Base-by-base conservation (phyloP, 2,113 vertebrate genomes). In the Pachypanchax playfairii region DNA sequence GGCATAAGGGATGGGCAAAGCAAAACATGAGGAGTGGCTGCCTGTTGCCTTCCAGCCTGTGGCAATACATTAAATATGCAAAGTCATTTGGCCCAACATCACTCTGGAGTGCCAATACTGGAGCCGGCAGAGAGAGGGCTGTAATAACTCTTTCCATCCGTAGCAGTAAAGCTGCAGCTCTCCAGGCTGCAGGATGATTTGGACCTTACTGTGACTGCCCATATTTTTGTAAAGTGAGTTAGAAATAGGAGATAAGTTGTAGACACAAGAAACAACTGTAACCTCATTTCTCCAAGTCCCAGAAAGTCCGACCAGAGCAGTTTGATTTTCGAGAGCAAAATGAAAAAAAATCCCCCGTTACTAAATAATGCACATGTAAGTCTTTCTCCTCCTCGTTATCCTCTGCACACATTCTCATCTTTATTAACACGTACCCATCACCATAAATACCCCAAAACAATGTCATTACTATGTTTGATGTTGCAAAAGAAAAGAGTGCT, bases 31-130 rank as follows among this genome's bases (percentile, higher is more conserved):
- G 57, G 63, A 82, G 62, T 59, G 65, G 44, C 73, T 50, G 82
- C 82, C 85, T 83, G 79, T 83, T 83, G 82, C 80, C 76, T 69
- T 67, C 36, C 55, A 73, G 78, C 85, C 82, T 47, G 63, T 79
- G 82, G 85, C 73, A 35, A 74, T 62, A 52, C 82, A 87, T 89
- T 85, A 88, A 88, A 89, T 84, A 89, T 88, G 82, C 83, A 85
- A 83, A 85, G 84, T 85, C 68, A 77, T 87, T 87, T 87, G 80
- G 82, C 76, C 73, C 38, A 49, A 80, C 80, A 77, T 77, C 73
- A 59, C 64, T 86, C 69, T 56, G 17, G 68, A 75, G 73, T 78
- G 85, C 83, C 86, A 77, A 82, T 80, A 79, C 63, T 58, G 60
- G 62, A 71, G 66, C 71, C 77, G 63, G 65, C 66, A 44, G 70